Evolutionary conservation across 2,888 invertebrate genomes (phyloP).

Genomic region (Caprella mutica): DNA sequence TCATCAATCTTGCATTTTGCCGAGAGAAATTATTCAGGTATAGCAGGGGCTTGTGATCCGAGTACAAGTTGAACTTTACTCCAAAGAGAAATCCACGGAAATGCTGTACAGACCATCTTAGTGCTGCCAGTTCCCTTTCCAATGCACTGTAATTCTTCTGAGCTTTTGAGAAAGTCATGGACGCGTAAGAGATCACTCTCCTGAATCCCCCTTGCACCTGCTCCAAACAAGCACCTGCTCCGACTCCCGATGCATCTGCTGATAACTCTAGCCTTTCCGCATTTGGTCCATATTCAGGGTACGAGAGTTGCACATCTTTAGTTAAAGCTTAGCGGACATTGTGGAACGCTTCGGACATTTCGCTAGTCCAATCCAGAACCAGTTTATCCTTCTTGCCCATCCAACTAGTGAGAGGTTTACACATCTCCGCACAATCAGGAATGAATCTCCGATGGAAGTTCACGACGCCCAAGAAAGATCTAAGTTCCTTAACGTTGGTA

Average conservation of each 20-base stretch:
- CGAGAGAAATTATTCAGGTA: background rate
- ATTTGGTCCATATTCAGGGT: background rate
- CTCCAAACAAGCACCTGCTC: background rate
- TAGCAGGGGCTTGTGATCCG: background rate
- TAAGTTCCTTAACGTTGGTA: background rate
- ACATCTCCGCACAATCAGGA: background rate
- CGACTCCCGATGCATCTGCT: background rate
- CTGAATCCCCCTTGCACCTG: background rate
- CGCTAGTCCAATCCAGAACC: background rate
- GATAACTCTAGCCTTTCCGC: background rate
- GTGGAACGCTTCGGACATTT: background rate
- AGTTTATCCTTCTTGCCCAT: background rate
- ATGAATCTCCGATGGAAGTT: background rate
- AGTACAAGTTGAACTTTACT: background rate
- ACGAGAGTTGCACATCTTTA: background rate
- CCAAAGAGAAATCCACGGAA: background rate
- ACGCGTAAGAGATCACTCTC: background rate
- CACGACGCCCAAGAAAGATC: background rate
- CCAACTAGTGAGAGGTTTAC: background rate
- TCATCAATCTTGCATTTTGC: background rate
- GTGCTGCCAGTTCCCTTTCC: background rate
- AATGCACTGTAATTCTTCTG: constrained; percentile 4
- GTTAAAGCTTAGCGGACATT: background rate
- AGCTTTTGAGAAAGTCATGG: background rate
- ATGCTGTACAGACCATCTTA: background rate